Base-by-base conservation (phyloP, 2,113 vertebrate genomes). In the Leptosomus discolor region DNA sequence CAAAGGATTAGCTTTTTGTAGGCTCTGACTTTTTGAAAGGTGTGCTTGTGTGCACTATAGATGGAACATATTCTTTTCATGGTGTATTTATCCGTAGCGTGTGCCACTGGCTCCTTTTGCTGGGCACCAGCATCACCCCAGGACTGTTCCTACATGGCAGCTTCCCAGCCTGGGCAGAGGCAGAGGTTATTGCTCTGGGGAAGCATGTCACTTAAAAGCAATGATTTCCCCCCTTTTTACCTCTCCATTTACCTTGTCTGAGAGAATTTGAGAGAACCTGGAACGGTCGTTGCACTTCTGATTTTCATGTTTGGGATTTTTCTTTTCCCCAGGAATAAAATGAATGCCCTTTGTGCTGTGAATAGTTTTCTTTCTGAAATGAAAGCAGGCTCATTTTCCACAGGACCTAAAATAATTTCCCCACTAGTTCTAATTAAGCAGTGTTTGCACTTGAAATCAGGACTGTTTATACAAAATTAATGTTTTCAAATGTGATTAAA, bases 371-470 rank as follows among this genome's bases (percentile, higher is more conserved):
- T 37, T 8, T 20, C 26, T 77, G 74, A 68, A 85, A 43, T 15
- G 21, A 71, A 46, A 71, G 63, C 67, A 53, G 39, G 30, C 88
- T 94, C 41, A 6, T 92, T 92, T 96, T 84, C 91, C 60, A n/a
- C 76, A 57, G 76, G 86, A 84, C 80, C 60, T 70, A 54, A 86
- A 92, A 81, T 88, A 9, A 10, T 60, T 92, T 95, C 73, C 73
- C 86, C 50, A 34, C 67, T 68, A 79, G 76, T 88, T 96, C 86
- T 86, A 95, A 92, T 94, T 94, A 96, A 89, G 80, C 68, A 81
- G n/a, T 96, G 93, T 95, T 97, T 97, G 89, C 95, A 84, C 93
- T 94, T 67, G 82, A 95, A 96, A 95, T 96, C 92, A 92, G 90
- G 79, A 91, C 95, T 92, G 86, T 96, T 96, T 70, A 95, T 93